Conservation (phyloP, 1,140 invertebrate species). For the Leptopilina boulardi region DNA sequence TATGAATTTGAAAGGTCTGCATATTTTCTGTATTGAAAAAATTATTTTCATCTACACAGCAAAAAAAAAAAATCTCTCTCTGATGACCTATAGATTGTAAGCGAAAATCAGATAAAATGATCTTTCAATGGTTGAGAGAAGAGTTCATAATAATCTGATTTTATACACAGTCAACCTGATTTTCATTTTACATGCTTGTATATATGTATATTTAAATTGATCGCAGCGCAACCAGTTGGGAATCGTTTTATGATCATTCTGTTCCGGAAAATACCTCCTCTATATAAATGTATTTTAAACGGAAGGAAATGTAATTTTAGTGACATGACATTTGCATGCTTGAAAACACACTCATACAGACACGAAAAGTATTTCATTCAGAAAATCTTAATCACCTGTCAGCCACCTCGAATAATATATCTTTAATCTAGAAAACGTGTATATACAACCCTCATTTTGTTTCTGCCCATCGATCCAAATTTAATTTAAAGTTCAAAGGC, state of each 20-base stretch:
- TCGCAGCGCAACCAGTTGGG: background rate
- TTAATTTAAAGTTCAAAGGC: slow-evolving; percentile 6
- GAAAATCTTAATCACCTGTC: slow-evolving; percentile 19
- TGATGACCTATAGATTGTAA: slow-evolving; percentile 17
- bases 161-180: background rate
- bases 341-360: background rate
- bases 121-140: background rate
- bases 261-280: slow-evolving; percentile 6
- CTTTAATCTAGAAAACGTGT: slow-evolving; percentile 18
- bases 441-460: background rate
- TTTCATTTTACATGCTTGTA: background rate
- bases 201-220: slow-evolving; percentile 25
- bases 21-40: background rate
- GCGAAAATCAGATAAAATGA: slow-evolving; percentile 17
- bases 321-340: slow-evolving; percentile 30
- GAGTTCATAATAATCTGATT: background rate
- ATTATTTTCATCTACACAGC: background rate
- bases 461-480: background rate
- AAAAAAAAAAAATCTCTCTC: too few species aligned
- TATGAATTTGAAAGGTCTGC: slow-evolving; percentile 9
- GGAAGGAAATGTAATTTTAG: slow-evolving; percentile 42
- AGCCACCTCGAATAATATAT: background rate
- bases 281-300: too few species aligned
- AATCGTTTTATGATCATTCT: slow-evolving; percentile 13
- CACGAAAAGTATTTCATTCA: slow-evolving; percentile 31